Base-by-base conservation (phyloP, 2,888 invertebrate genomes). In the Sepioteuthis lessoniana region DNA sequence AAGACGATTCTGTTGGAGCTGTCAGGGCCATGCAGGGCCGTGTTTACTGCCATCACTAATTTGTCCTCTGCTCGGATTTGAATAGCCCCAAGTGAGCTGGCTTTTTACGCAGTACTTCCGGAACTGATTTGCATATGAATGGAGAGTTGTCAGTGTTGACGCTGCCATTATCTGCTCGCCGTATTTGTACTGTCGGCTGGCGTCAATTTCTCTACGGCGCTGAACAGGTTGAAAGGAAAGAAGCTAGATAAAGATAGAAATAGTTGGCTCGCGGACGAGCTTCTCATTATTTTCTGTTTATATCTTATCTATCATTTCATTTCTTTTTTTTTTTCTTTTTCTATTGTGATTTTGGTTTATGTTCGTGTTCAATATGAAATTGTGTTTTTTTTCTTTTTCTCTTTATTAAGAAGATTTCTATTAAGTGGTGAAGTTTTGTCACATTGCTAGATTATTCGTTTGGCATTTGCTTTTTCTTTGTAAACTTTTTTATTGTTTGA, bases 81-180 rank as follows among this genome's bases (percentile, higher is more conserved):
- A 76, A 31, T 16, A n/a, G n/a, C n/a, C 16, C 76, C 8, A n/a
- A n/a, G 16, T 76, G n/a, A 76, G n/a, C 76, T n/a, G 76, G 13
- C 76, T n/a, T 76, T n/a, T n/a, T n/a, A 76, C 76, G 10, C n/a
- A 10, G 76, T n/a, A n/a, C 13, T n/a, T n/a, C 76, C n/a, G 3
- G 76, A 76, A n/a, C n/a, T 76, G n/a, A 76, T 76, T n/a, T 76
- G n/a, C 76, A 76, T 76, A 76, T 76, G 76, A 76, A 76, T n/a
- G 19, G 76, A 1, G 76, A 0, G n/a, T 76, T 76, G n/a, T 76
- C 76, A n/a, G 76, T n/a, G n/a, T n/a, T 76, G 76, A 76, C 76
- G 76, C 76, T n/a, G n/a, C 76, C 76, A 76, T 76, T 76, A 76
- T 76, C 76, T n/a, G n/a, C n/a, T n/a, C 10, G n/a, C 19, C n/a